phyloP scores from a whole-genome alignment of 2,113 vertebrate species.

The Pseudopodoces humilis region DNA sequence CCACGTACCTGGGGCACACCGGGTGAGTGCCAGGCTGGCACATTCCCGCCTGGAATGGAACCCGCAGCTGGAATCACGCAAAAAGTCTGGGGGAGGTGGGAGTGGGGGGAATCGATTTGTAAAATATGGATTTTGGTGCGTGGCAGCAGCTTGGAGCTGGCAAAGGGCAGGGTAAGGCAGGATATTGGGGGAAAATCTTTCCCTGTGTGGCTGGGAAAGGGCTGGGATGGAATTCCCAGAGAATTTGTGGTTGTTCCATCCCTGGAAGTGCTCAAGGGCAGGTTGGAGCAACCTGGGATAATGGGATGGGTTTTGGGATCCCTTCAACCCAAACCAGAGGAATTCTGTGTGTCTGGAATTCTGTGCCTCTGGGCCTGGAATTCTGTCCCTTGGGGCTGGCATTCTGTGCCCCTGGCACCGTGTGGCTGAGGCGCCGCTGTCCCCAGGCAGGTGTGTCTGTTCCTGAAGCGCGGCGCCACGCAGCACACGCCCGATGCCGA shows the following conservation, averaged over 20 bases:
- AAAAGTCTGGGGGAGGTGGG: no score
- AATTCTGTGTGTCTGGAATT: no score
- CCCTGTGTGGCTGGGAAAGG: not conserved
- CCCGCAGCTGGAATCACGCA: not conserved
- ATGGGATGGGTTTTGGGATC: no score
- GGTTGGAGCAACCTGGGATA: not conserved
- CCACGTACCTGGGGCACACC: slow-evolving; percentile 90
- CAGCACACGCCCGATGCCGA: slow-evolving; percentile 88
- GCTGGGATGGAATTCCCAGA: not conserved
- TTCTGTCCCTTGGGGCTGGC: no score
- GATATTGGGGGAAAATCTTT: not conserved
- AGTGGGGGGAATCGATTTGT: rapidly evolving
- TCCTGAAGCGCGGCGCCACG: slow-evolving; percentile 92
- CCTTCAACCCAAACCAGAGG: no score
- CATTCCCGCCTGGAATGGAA: no score
- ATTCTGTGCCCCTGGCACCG: not conserved
- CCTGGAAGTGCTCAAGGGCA: not conserved
- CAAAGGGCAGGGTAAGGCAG: not conserved
- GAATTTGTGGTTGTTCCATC: not conserved
- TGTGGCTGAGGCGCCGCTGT: no score
- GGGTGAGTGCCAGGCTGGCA: slow-evolving; percentile 76
- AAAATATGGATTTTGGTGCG: not conserved
- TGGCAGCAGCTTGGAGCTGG: not conserved
- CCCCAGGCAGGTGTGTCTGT: slow-evolving; percentile 94
- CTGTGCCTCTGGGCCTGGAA: no score